phyloP scores from a whole-genome alignment of 2,797 vertebrate genomes.

The Neoniphon sammara region DNA sequence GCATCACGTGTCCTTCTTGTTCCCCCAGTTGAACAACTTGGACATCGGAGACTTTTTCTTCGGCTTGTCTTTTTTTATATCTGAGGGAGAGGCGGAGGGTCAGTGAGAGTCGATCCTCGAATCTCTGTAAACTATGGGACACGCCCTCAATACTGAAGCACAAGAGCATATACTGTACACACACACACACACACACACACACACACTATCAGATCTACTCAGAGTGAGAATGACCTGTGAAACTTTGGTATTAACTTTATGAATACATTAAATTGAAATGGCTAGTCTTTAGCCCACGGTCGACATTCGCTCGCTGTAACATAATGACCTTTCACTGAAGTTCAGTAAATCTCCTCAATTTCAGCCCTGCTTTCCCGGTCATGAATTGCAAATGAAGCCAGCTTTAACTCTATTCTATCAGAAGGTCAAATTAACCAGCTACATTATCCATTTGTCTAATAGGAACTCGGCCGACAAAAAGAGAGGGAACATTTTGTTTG shows the following conservation, averaged over 20 bases:
- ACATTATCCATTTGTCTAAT: conserved; percentile 77
- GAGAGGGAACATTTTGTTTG: conserved; percentile 65
- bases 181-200: neutral
- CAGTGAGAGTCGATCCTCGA: too few species aligned
- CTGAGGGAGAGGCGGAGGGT: conserved; percentile 52
- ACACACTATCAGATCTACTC: neutral
- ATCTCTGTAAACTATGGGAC: too few species aligned
- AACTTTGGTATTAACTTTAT: conserved; percentile 71
- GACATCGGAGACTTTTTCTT: conserved; percentile 80
- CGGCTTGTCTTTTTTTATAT: conserved; percentile 79
- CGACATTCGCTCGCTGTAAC: conserved; percentile 45
- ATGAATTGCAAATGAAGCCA: conserved; percentile 82
- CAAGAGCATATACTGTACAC: neutral
- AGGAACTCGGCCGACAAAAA: conserved; percentile 57
- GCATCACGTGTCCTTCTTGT: conserved; percentile 72
- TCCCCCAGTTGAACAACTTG: conserved; percentile 74
- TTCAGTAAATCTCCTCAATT: conserved; percentile 75
- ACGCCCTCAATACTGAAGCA: too few species aligned
- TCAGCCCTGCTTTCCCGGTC: conserved; percentile 64
- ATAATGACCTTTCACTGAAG: conserved; percentile 63
- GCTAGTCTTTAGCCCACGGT: conserved; percentile 64
- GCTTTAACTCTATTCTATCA: conserved; percentile 69
- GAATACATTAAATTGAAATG: conserved; percentile 70
- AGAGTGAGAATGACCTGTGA: conserved; percentile 35
- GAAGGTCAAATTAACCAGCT: conserved; percentile 74